Conservation (phyloP, 1,140 invertebrate species). For the Tetramorium parvispinum region DNA sequence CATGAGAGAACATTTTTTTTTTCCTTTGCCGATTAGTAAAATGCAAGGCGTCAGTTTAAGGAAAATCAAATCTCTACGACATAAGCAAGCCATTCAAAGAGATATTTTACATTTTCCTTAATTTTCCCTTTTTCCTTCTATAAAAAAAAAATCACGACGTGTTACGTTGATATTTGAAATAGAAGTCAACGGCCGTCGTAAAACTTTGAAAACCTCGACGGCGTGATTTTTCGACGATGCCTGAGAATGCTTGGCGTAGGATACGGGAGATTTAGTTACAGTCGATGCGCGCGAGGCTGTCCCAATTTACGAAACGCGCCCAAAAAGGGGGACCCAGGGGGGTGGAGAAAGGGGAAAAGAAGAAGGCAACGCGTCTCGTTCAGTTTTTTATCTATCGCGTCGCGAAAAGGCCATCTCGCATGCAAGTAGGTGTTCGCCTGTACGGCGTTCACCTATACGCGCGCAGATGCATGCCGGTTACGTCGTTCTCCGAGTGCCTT, state of each 20-base stretch:
- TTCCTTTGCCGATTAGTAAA: background rate
- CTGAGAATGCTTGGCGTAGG: background rate
- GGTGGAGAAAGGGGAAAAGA: background rate
- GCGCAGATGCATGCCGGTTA: slow-evolving; percentile 65
- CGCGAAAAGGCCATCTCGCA: slow-evolving; percentile 48
- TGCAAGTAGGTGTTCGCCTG: slow-evolving; percentile 62
- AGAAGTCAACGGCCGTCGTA: background rate
- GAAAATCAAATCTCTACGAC: background rate
- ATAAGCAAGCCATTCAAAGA: background rate
- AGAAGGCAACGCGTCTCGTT: slow-evolving; percentile 23
- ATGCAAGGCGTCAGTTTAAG: background rate
- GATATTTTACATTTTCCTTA: background rate
- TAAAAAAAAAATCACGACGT: background rate
- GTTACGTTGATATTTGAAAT: background rate
- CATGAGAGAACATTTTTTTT: background rate
- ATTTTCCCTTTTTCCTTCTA: background rate
- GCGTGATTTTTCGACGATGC: background rate
- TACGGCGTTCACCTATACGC: slow-evolving; percentile 48
- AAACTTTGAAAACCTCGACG: background rate
- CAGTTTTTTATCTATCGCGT: slow-evolving; percentile 57
- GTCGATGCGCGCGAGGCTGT: background rate
- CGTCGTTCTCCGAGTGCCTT: slow-evolving; percentile 67
- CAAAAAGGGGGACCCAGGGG: background rate
- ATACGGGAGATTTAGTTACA: slow-evolving; percentile 42
- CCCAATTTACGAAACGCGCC: slow-evolving; percentile 46